A percentile compares a stretch with the other conserved stretches of the same genome.
phyloP scores from a whole-genome alignment of 2,888 invertebrate genomes.

The Strigamia transsilvanica region DNA sequence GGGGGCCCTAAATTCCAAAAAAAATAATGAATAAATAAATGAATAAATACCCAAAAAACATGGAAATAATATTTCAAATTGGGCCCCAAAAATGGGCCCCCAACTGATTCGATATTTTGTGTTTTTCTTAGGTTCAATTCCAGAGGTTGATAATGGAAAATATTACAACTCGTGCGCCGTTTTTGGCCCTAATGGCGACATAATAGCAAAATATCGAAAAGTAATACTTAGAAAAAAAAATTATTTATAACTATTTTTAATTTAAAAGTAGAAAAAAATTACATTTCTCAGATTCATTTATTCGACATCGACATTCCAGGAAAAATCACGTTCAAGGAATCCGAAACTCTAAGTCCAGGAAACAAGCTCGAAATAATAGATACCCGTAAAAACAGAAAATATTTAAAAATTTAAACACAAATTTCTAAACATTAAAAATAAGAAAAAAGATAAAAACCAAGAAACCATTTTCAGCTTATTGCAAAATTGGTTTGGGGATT shows the following conservation, averaged over 20 bases:
- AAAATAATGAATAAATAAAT: too few relatives aligned
- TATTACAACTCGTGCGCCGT: conserved; percentile 89
- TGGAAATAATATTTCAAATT: too few relatives aligned
- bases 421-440: background rate
- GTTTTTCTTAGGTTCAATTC: conserved; percentile 73
- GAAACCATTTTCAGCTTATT: conserved; percentile 70
- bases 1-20: too few relatives aligned
- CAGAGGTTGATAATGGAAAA: conserved; percentile 75
- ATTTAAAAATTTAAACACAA: conserved; percentile 66
- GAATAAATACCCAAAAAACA: too few relatives aligned
- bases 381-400: conserved; percentile 69
- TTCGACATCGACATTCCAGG: conserved; percentile 96
- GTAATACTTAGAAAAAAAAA: too few relatives aligned
- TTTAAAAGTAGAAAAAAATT: too few relatives aligned
- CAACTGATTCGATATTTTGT: too few relatives aligned
- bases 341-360: conserved; percentile 82
- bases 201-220: conserved; percentile 75
- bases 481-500: conserved; percentile 87
- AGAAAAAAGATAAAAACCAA: conserved; percentile 68
- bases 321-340: conserved; percentile 91
- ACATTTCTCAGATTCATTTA: conserved; percentile 77
- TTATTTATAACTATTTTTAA: too few relatives aligned
- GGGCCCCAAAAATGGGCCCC: too few relatives aligned
- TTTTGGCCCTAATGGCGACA: conserved; percentile 79
- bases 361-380: conserved; percentile 67